Evolutionary conservation across 2,113 vertebrate genomes (phyloP), one percentile per base, ranked within the genome.

Genomic region (Micromys minutus): DNA sequence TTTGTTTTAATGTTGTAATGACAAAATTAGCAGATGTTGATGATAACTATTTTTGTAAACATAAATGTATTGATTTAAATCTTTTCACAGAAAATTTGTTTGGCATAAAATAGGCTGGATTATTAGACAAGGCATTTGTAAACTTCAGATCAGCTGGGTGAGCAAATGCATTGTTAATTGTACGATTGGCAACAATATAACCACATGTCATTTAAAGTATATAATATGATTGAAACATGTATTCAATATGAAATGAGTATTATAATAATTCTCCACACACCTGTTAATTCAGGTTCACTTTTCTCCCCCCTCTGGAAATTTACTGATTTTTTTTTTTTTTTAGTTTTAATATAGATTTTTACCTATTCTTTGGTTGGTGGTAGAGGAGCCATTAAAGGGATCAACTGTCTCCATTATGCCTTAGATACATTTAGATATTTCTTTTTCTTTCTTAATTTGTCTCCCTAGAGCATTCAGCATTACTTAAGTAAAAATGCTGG

Each of bases 1-100:
- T 86, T 94, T 83, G 47, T 79, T 94, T 83, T 87, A 86, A 89
- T 75, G 36, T 91, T 45, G 22, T 50, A 95, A 36, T 34, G 31
- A 67, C 16, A 69, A 74, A 83, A 96, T 87, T 94, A 97, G 63
- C 11, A 94, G 61, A n/a, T 94, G 21, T 55, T 85, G 79, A 71
- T 95, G 47, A 87, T 94, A 89, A 77, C 12, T 8, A 74, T 17
- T 93, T 95, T 72, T 2, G 72, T 86, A 95, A 76, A 96, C 90
- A 96, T 94, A 91, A 96, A 72, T 79, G 5, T 88, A 96, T 94
- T 96, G 31, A 55, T 92, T 97, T 94, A 61, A 13, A 67, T 79
- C 61, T 95, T 95, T 47, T 92, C 69, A 57, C 2, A 36, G 67
- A 85, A 93, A 74, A 31, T 21, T 69, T 93, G 39, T 88, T 97